phyloP scores from a whole-genome alignment of 2,888 invertebrate species.

The Ormyrus labotus region DNA sequence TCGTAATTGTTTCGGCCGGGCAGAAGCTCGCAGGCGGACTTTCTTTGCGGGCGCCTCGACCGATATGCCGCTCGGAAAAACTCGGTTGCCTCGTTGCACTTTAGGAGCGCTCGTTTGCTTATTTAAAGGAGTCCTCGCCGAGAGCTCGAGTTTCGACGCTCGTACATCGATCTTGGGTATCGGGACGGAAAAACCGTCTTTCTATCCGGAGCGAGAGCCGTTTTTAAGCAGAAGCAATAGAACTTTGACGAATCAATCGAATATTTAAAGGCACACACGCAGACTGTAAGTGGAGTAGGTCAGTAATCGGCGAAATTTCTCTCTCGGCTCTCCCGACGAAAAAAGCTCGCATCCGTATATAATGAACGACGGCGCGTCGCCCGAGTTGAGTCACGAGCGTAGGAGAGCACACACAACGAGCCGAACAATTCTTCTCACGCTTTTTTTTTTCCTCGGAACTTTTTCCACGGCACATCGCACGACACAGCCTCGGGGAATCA shows the following conservation, averaged over 20 bases:
- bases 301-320: slow-evolving; percentile 45
- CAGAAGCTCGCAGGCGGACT: slow-evolving; percentile 30
- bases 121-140: too few species aligned
- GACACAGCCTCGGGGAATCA: slow-evolving; percentile 10
- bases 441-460: background rate
- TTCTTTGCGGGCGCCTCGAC: background rate
- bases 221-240: too few species aligned
- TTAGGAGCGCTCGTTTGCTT: too few species aligned
- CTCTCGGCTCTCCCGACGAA: slow-evolving; percentile 26
- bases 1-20: slow-evolving; percentile 27
- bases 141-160: too few species aligned
- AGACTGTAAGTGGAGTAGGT: slow-evolving; percentile 40
- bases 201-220: too few species aligned
- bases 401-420: slow-evolving; percentile 1
- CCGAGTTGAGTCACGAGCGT: slow-evolving; percentile 68
- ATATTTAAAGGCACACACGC: too few species aligned
- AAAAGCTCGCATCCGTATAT: slow-evolving; percentile 16
- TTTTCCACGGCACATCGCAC: slow-evolving; percentile 16
- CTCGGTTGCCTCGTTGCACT: too few species aligned
- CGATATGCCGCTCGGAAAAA: too few species aligned
- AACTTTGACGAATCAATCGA: too few species aligned
- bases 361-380: slow-evolving; percentile 54
- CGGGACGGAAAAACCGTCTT: too few species aligned
- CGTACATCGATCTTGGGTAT: too few species aligned
- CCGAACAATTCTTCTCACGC: background rate